Base-by-base conservation (phyloP, 2,113 vertebrate species). In the Tichodroma muraria region DNA sequence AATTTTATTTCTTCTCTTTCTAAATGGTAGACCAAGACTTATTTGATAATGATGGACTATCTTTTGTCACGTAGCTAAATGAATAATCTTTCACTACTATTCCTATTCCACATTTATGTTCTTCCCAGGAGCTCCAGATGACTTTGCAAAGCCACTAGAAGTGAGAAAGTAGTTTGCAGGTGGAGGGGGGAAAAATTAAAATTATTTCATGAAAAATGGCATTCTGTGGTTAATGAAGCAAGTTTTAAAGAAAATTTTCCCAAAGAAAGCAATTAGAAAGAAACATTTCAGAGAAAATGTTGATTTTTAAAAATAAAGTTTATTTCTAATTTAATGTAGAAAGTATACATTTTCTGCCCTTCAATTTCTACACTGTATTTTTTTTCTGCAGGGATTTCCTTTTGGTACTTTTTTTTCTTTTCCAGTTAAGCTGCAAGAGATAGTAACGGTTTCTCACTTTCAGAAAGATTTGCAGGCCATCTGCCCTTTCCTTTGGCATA, bases 151-250 rank as follows among this genome's bases (percentile, higher is more conserved):
- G 66, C 28, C 30, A 75, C 33, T 35, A 70, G 57, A 60, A 80
- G 35, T 63, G 13, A 93, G 24, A 13, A 75, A 84, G 45, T 76
- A 49, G 73, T 70, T 90, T 71, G 52, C 82, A 57, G 30, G 28
- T 9, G 21, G 22, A 38, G 14, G 4, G 3, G 8, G 1, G 19
- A 25, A 15, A 13, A 8, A 33, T 71, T 82, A 22, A 33, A 31
- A 16, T 45, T 81, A 83, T 37, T 76, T 63, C 2, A 33, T n/a
- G 59, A 73, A 86, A 94, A 95, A 87, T 87, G 16, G 22, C 19
- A 81, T 76, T 94, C 70, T 57, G 33, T 70, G 33, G 45, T 87
- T 94, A 91, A 92, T 80, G 81, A 94, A 91, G 53, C n/a, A 77
- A 9, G 9, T 80, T 83, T 93, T 59, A 86, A 84, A 75, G 28